A percentile compares a stretch with the other conserved stretches of the same genome.
These are phyloP conservation scores for Bathynomus jamesi DNA, from an alignment of 1,140 invertebrate species.

Conservation along the genomic window DNA sequence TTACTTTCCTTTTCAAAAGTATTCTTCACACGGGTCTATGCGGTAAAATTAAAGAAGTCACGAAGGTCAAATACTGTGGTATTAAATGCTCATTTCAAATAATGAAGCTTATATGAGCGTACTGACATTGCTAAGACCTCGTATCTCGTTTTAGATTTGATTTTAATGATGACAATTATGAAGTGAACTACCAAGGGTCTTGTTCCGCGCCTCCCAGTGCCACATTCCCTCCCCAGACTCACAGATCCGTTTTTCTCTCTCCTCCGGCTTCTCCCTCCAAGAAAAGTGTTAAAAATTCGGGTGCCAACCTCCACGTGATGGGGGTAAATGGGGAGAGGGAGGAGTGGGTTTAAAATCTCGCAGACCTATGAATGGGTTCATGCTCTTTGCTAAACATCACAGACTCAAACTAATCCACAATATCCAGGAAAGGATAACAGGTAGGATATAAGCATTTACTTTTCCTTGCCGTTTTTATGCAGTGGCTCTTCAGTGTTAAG, in stretches of 20 bases:
- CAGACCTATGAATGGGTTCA: conserved; percentile 54
- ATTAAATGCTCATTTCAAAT: no score
- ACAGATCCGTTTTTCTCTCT: conserved; percentile 33
- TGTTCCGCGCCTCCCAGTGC: conserved; percentile 36
- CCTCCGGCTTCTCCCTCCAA: conserved; percentile 39
- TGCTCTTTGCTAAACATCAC: conserved; percentile 52
- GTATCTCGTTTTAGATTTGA: conserved; percentile 39
- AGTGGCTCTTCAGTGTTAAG: not conserved
- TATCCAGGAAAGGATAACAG: conserved; percentile 54
- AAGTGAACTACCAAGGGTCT: conserved; percentile 9
- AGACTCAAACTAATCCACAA: conserved; percentile 49
- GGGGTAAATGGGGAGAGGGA: not conserved
- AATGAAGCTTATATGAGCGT: no score
- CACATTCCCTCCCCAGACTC: conserved; percentile 43
- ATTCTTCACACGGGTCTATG: no score
- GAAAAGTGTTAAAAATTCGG: conserved; percentile 17
- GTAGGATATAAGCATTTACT: conserved; percentile 38
- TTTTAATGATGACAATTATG: conserved; percentile 42
- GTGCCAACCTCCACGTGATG: not conserved
- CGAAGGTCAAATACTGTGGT: no score
- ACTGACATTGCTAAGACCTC: not conserved
- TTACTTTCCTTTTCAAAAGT: no score
- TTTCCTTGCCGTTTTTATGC: not conserved
- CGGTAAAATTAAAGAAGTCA: no score
- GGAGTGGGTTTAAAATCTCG: conserved; percentile 14